Conservation (phyloP, 2,797 vertebrate species). For the Sarcoramphus papa region DNA sequence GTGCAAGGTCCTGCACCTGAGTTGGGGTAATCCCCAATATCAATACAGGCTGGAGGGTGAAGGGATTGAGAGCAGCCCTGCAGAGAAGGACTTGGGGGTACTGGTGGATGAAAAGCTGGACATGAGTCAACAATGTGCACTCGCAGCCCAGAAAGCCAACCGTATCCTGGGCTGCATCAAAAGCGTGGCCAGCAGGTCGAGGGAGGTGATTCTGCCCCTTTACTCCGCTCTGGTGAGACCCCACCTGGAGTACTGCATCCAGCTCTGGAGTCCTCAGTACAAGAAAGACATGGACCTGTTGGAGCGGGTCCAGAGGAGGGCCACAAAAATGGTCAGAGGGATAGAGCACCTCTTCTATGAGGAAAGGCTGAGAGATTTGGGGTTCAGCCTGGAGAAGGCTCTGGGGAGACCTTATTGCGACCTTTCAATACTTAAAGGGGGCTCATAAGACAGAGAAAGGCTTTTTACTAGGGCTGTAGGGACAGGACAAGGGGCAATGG, state of each 20-base stretch:
- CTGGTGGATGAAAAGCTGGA: neutral
- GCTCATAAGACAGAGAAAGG: neutral
- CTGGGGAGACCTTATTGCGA: neutral
- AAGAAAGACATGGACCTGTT: neutral
- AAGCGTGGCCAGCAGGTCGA: neutral
- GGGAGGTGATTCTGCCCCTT: neutral
- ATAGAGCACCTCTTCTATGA: neutral
- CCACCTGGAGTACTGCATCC: neutral
- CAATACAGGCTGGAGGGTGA: neutral
- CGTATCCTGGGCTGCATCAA: neutral
- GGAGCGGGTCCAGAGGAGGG: neutral
- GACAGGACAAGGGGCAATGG: neutral
- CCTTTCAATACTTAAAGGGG: neutral
- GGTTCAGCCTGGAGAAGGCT: neutral
- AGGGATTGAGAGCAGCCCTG: neutral
- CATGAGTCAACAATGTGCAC: accelerated
- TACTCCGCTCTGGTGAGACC: neutral
- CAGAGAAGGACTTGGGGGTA: neutral
- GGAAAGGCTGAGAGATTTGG: neutral
- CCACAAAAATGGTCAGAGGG: neutral
- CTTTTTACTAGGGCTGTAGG: neutral
- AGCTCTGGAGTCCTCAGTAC: neutral
- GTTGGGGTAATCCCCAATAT: neutral
- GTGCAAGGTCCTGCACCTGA: neutral
- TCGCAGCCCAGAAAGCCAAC: neutral